phyloP scores from a whole-genome alignment of 2,113 vertebrate genomes.

The Phyllostomus discolor region DNA sequence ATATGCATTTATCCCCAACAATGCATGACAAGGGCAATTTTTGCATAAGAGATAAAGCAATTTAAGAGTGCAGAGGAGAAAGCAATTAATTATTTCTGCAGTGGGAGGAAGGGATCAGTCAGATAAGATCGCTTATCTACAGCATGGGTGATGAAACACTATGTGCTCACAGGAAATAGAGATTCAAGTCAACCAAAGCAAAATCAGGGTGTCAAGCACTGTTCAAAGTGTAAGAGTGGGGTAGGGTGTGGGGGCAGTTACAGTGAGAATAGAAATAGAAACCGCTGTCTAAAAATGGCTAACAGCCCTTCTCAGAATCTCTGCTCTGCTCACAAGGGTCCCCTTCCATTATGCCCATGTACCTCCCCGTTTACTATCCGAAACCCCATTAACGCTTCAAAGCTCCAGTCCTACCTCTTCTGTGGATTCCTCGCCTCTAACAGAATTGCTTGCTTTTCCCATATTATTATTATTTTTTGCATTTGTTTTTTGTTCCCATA shows the following conservation, averaged over 20 bases:
- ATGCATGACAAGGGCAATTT: not conserved
- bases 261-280: not conserved
- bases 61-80: not conserved
- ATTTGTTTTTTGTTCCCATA: not conserved
- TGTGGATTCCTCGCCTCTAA: not conserved
- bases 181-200: not conserved
- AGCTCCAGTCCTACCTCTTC: not conserved
- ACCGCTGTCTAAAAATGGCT: not conserved
- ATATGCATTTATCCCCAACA: not conserved
- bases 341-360: not conserved
- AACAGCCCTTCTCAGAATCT: not conserved
- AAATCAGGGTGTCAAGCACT: not conserved
- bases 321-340: not conserved
- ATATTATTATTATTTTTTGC: not conserved
- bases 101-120: not conserved
- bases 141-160: not conserved
- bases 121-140: not conserved
- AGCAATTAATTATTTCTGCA: slow-evolving; percentile 28
- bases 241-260: fast-evolving
- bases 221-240: not conserved
- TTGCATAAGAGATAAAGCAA: slow-evolving; percentile 10
- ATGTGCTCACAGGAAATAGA: not conserved
- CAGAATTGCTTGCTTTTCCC: not conserved
- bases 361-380: not conserved
- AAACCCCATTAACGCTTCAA: not conserved